phyloP scores from a whole-genome alignment of 2,888 invertebrate genomes.

The Acleris emargana region DNA sequence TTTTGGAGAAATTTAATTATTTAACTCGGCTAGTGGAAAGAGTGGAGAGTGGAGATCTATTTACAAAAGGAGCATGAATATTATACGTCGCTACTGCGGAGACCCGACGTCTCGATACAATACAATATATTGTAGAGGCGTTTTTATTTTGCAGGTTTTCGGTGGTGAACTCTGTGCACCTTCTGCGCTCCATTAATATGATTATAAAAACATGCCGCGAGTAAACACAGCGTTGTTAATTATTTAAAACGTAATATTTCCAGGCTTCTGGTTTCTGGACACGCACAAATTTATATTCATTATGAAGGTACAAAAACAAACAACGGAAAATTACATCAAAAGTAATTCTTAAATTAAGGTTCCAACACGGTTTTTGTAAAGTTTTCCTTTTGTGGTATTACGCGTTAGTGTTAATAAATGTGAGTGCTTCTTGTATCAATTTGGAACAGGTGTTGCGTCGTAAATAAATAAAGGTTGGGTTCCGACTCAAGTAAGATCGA shows the following conservation, averaged over 20 bases:
- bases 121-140: slow-evolving; percentile 6
- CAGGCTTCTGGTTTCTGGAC: slow-evolving; percentile 12
- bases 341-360: not conserved
- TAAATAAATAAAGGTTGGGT: not conserved
- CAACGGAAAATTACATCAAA: slow-evolving; percentile 7
- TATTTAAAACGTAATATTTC: slow-evolving; percentile 15
- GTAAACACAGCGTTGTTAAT: slow-evolving; percentile 13
- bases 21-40: slow-evolving; percentile 48
- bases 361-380: not conserved
- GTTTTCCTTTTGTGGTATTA: too few species aligned
- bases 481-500: too few species aligned
- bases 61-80: slow-evolving; percentile 30
- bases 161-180: not conserved
- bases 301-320: slow-evolving; percentile 13
- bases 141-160: slow-evolving; percentile 10
- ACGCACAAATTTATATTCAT: slow-evolving; percentile 12
- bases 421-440: not conserved
- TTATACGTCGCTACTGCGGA: slow-evolving; percentile 24
- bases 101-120: slow-evolving; percentile 9
- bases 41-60: slow-evolving; percentile 25
- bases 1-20: slow-evolving; percentile 51
- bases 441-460: not conserved
- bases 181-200: not conserved
- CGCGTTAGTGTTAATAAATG: not conserved
- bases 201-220: slow-evolving; percentile 5